Evolutionary conservation across 2,888 invertebrate species (phyloP).

Genomic region (Shargacucullia verbasci): DNA sequence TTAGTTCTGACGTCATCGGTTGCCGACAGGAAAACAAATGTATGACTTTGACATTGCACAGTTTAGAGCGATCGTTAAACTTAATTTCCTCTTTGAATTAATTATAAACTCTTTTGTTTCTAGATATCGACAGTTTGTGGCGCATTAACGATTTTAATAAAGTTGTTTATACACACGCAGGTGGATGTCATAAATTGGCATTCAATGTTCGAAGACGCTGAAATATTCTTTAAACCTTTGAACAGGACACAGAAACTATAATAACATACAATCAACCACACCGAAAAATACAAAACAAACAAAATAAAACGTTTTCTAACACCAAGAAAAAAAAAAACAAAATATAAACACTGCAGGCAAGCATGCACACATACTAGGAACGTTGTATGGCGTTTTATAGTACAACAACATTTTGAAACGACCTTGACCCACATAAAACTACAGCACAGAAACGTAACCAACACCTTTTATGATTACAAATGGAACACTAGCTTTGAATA

Average conservation of each 20-base stretch:
- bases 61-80: conserved; percentile 68
- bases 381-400: conserved; percentile 70
- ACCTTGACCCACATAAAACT: conserved; percentile 70
- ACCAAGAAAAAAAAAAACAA: conserved; percentile 66
- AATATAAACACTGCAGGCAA: conserved; percentile 78
- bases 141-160: conserved; percentile 46
- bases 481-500: conserved; percentile 69
- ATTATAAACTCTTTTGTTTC: conserved; percentile 62
- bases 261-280: conserved; percentile 38
- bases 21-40: conserved; percentile 57
- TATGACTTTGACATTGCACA: conserved; percentile 69
- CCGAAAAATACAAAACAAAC: conserved; percentile 50
- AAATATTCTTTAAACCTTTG: conserved; percentile 35
- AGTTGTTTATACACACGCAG: conserved; percentile 23
- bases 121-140: conserved; percentile 53
- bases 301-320: conserved; percentile 56
- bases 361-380: conserved; percentile 84
- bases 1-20: conserved; percentile 59
- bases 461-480: conserved; percentile 73
- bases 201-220: conserved; percentile 30
- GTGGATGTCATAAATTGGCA: conserved; percentile 40
- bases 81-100: conserved; percentile 65
- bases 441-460: conserved; percentile 66
- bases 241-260: conserved; percentile 44
- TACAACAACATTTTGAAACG: conserved; percentile 62